A percentile compares a stretch with the other conserved stretches of the same genome.
Conservation (phyloP, 2,888 invertebrate genomes). For the Phania funesta region DNA sequence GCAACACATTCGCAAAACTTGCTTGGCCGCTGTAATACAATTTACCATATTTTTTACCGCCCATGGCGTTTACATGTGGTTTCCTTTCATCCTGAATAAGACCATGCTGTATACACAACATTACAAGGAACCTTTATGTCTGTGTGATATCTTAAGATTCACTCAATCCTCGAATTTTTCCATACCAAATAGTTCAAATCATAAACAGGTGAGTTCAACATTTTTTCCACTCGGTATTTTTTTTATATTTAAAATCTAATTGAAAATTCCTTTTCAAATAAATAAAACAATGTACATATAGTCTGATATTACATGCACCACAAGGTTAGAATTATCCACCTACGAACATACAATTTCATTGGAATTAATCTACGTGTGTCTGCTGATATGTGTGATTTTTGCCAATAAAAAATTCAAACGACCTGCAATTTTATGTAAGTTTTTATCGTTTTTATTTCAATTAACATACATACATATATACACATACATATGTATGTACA, state of each 20-base stretch:
- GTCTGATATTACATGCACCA: conserved; percentile 63
- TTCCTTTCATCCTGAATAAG: conserved; percentile 76
- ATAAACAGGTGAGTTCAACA: conserved; percentile 40
- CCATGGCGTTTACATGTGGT: conserved; percentile 77
- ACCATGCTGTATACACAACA: conserved; percentile 71
- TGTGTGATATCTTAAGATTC: conserved; percentile 73
- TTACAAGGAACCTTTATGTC: conserved; percentile 69
- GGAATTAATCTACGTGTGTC: conserved; percentile 72
- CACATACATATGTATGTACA: neutral
- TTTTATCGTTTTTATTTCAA: too few relatives aligned
- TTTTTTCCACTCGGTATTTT: neutral
- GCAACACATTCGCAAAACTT: conserved; percentile 72
- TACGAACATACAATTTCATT: conserved; percentile 72
- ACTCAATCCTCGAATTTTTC: conserved; percentile 66
- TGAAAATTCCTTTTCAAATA: too few relatives aligned
- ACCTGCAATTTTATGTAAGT: conserved; percentile 71
- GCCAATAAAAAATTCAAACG: conserved; percentile 71
- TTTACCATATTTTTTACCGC: conserved; percentile 75
- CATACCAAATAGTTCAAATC: neutral
- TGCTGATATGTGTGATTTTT: conserved; percentile 70
- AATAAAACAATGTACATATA: neutral
- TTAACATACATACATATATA: too few relatives aligned
- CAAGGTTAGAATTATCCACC: conserved; percentile 72
- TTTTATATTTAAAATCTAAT: too few relatives aligned
- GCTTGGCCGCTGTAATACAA: conserved; percentile 74